Evolutionary conservation across 1,140 invertebrate species (phyloP), one percentile per base, ranked within the genome.

Genomic region (Drosophila nannoptera): DNA sequence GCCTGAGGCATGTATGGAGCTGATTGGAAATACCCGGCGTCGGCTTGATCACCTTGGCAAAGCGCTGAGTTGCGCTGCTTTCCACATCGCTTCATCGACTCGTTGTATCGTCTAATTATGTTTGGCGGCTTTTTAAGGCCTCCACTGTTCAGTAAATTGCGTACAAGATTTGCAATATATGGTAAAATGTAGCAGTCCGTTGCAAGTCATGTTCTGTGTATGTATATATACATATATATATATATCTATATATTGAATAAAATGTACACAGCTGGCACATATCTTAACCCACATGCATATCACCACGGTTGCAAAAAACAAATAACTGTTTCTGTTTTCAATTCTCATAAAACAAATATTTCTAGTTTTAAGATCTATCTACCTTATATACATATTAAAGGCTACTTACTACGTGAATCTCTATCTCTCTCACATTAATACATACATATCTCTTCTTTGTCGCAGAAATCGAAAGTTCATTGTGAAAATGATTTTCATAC

Each of bases 31-130:
- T 65, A 81, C 63, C 60, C 45, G 63, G 50, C 35, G 69, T 65
- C 40, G 73, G 62, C 66, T 81, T 67, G 81, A 69, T 86, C 45
- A 84, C 81, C 81, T 82, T 82, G 78, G 69, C 70, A 83, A 81
- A 77, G 38, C 56, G 11, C 35, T 40, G 58, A 45, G 48, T 40
- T 38, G 14, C 56, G 45, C 42, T 35, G 60, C 62, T 73, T 80
- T 81, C 56, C 76, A 80, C 81, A 80, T 77, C 60, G 62, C 66
- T 77, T 66, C 76, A 73, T 63, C 55, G 62, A 50, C 48, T 50
- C 60, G 72, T 54, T 36, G 22, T 77, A 60, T 49, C 65, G 76
- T 63, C 68, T 67, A 68, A 66, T 77, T 77, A 58, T 59, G 49
- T 62, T 58, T 42, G 14, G 14, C 42, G 31, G 40, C 45, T 59